Conservation (phyloP, 2,113 vertebrate genomes). For the Oenanthe oenanthe region DNA sequence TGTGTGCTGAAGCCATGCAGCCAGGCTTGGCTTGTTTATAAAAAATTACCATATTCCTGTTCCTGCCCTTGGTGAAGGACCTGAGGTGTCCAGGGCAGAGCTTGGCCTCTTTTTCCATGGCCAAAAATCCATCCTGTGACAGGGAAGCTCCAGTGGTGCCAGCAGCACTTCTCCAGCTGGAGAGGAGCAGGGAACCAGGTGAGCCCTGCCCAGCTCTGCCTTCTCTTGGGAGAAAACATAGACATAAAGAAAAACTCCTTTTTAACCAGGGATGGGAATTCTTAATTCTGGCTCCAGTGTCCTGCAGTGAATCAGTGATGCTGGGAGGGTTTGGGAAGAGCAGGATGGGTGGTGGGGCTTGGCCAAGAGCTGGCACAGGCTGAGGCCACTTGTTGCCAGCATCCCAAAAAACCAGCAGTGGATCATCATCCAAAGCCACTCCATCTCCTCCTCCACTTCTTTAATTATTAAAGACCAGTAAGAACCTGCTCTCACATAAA, state of each 20-base stretch:
- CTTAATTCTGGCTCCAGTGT: rapidly evolving
- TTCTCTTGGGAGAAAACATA: background rate
- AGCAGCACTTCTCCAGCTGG: rapidly evolving
- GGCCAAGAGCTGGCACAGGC: background rate
- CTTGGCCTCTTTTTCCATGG: rapidly evolving
- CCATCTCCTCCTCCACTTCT: background rate
- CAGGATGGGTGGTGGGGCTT: background rate
- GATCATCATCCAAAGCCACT: background rate
- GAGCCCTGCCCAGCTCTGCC: background rate
- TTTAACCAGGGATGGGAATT: rapidly evolving
- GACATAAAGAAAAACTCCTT: background rate
- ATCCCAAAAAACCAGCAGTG: background rate
- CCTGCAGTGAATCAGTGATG: background rate
- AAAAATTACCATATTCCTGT: rapidly evolving
- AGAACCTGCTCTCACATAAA: background rate
- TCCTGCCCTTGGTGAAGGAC: background rate
- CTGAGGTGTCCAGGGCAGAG: background rate
- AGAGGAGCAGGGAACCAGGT: rapidly evolving
- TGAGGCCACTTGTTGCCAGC: background rate
- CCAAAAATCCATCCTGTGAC: background rate
- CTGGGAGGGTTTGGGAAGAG: background rate
- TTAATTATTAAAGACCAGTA: background rate
- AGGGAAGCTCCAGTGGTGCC: background rate
- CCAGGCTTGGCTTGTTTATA: background rate
- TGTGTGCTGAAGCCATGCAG: rapidly evolving